A percentile compares a stretch with the other conserved stretches of the same genome.
These are phyloP conservation scores for Odontophorus gujanensis DNA, from an alignment of 2,113 vertebrate species.

Conservation along the genomic window DNA sequence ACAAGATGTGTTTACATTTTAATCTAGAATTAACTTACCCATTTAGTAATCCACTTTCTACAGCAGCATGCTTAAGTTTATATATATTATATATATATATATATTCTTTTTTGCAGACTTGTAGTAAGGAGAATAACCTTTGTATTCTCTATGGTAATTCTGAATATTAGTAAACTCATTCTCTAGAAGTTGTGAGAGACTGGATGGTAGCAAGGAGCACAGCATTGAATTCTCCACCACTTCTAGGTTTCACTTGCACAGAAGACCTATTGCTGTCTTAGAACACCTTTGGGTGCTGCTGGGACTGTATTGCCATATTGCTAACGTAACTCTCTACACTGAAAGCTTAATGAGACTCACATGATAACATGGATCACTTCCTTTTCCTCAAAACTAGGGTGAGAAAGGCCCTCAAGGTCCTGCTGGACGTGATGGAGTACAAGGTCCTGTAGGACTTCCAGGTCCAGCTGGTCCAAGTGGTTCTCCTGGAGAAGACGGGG, in stretches of 20 bases:
- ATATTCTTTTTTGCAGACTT: background rate
- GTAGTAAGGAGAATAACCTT: background rate
- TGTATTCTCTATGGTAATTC: background rate
- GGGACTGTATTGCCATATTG: background rate
- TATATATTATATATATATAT: no score
- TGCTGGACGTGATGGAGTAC: constrained; percentile 94
- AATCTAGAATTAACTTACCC: background rate
- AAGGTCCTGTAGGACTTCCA: constrained; percentile 95
- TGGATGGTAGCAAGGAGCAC: background rate
- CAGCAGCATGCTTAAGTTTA: background rate
- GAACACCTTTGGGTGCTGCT: background rate
- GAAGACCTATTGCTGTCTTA: background rate
- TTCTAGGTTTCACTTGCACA: background rate
- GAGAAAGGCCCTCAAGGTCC: constrained; percentile 97
- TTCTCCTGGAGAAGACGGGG: constrained; percentile 96
- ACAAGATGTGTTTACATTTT: background rate
- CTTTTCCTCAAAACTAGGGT: constrained; percentile 80
- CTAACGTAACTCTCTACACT: background rate
- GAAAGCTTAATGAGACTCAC: background rate
- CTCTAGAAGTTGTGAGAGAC: background rate
- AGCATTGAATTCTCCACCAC: background rate
- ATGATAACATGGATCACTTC: background rate
- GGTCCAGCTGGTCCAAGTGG: constrained; percentile 95
- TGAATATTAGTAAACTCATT: background rate
- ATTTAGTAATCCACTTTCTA: background rate